These are phyloP conservation scores for Mionectes olivaceus DNA, from an alignment of 2,797 vertebrate species.

Conservation along the genomic window DNA sequence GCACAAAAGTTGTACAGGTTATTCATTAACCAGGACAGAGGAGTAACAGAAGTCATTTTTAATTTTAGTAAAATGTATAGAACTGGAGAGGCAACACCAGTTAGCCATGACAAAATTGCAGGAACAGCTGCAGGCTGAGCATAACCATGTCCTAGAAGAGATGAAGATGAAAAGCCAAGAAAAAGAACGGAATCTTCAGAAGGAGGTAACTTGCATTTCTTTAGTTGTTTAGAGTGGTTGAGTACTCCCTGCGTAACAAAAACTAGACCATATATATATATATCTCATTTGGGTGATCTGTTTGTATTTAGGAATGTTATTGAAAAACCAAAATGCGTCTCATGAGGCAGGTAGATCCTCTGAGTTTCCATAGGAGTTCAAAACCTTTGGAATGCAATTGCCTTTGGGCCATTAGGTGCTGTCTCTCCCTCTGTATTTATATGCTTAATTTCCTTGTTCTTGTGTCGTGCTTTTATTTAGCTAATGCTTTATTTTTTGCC, in stretches of 20 bases:
- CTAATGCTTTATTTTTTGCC: background rate
- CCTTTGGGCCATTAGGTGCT: background rate
- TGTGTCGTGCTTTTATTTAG: background rate
- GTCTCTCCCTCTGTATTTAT: background rate
- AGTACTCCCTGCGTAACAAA: background rate
- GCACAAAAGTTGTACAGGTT: background rate
- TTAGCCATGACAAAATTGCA: slow-evolving; percentile 69
- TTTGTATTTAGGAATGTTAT: background rate
- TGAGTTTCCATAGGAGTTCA: background rate
- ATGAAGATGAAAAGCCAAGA: slow-evolving; percentile 52
- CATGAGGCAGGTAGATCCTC: background rate
- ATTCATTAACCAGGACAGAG: background rate
- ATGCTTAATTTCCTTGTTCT: background rate
- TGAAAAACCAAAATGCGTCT: background rate
- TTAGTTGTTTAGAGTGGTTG: background rate
- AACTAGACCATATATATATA: background rate
- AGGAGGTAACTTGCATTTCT: slow-evolving; percentile 76
- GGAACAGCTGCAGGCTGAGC: slow-evolving; percentile 75
- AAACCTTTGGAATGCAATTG: background rate
- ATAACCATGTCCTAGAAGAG: slow-evolving; percentile 76
- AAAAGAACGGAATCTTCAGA: slow-evolving; percentile 77
- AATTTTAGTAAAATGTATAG: slow-evolving; percentile 39
- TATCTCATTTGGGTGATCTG: background rate
- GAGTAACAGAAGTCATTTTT: background rate
- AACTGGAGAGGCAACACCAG: slow-evolving; percentile 79